Conservation (phyloP, 1,140 invertebrate genomes). For the Procambarus clarkii region DNA sequence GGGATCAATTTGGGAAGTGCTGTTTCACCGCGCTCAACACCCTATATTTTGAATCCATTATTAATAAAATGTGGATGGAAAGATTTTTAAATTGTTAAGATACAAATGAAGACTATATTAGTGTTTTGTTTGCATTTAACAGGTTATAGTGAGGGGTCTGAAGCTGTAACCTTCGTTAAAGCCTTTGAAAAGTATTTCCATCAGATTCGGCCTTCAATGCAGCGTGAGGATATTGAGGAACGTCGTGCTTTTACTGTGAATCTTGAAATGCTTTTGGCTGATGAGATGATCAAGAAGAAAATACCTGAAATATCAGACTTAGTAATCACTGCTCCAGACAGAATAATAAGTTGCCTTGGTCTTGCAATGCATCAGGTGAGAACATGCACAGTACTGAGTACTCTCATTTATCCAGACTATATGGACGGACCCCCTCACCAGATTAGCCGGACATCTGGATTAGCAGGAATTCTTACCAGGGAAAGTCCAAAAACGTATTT, state of each 20-base stretch:
- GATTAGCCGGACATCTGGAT: no score
- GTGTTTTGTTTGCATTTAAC: background rate
- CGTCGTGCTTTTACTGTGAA: slow-evolving; percentile 31
- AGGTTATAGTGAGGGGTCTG: slow-evolving; percentile 51
- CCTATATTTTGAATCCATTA: no score
- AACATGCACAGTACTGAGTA: background rate
- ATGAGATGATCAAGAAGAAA: slow-evolving; percentile 28
- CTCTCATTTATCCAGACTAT: no score
- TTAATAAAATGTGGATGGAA: no score
- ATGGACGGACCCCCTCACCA: no score
- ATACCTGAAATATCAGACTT: slow-evolving; percentile 26
- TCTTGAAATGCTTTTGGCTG: slow-evolving; percentile 17
- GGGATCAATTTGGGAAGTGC: no score
- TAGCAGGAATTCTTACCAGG: no score
- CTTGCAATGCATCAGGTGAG: slow-evolving; percentile 67
- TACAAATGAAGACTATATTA: no score
- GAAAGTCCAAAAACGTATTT: no score
- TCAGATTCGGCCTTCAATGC: background rate
- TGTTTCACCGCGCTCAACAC: no score
- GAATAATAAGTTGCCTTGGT: slow-evolving; percentile 55
- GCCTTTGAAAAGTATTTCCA: slow-evolving; percentile 42
- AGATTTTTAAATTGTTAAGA: no score
- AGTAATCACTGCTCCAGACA: slow-evolving; percentile 41
- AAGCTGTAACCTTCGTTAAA: slow-evolving; percentile 29
- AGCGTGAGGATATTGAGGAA: slow-evolving; percentile 44